Evolutionary conservation across 2,888 invertebrate species (phyloP), one percentile per base, ranked within the genome.

Genomic region (Amitus sp.): DNA sequence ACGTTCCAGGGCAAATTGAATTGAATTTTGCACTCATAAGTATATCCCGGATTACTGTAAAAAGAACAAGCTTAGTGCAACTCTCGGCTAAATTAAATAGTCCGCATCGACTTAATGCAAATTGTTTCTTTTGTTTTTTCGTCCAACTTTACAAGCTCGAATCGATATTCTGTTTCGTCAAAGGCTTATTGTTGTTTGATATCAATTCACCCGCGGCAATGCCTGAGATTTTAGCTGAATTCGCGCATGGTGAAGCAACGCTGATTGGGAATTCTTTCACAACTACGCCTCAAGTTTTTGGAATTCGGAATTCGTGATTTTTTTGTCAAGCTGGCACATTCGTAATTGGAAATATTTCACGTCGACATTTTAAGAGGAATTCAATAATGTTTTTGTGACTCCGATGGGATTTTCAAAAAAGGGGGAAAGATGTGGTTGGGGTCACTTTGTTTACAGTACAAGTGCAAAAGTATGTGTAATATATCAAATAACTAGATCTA

Each of bases 171-270:
- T 9, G 30, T 30, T 30, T 6, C n/a, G 47, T 15, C 47, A 47
- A 55, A 61, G 43, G 55, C 50, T 61, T 51, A 55, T 61, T 47
- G 47, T 51, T 33, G 47, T 61, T 61, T 51, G 39, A 47, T 61
- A 48, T 50, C 55, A 55, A 61, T 61, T 61, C 52, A 40, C 33
- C 33, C 53, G 56, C 37, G 45, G 39, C 47, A 37, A 28, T 47
- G 30, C 28, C n/a, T 33, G 34, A 28, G 47, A 47, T 51, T 46
- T 33, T 17, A 30, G 28, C 9, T 6, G 42, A 49, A 59, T 53
- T n/a, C 17, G 13, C 13, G 34, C 4, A 12, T 13, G 34, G 34
- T 34, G 34, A 28, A 23, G 20, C 34, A 18, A 13, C 13, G 53
- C 48, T 49, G 54, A 59, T 54, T 47, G 28, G 20, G 12, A 27